Percentiles rank a stretch among this genome's conserved stretches.
Evolutionary conservation across 2,888 invertebrate genomes (phyloP).

Genomic region (Amitus sp.): DNA sequence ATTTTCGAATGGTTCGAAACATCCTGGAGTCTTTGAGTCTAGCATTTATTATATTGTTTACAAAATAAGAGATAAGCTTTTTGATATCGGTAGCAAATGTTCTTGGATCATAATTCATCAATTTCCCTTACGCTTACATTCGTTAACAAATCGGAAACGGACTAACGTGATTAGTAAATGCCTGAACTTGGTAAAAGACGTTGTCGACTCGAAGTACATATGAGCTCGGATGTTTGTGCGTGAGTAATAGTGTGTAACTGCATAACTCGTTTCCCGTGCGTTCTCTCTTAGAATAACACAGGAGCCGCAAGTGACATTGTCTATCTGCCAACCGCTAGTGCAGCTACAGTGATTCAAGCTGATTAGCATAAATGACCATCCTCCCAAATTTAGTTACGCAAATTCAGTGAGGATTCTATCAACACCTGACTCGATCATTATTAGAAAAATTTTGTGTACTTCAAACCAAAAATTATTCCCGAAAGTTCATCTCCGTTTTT

Average conservation of each 20-base stretch:
- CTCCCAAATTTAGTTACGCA: constrained; percentile 51
- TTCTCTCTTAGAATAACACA: constrained; percentile 44
- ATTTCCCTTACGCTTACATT: no score
- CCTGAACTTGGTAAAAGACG: constrained; percentile 45
- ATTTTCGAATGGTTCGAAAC: no score
- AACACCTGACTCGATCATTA: no score
- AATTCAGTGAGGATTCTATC: constrained; percentile 23
- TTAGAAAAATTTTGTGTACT: no score
- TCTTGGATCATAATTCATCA: no score
- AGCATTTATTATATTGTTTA: no score
- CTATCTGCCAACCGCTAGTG: constrained; percentile 53
- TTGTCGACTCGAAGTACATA: constrained; percentile 59
- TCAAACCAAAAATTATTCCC: no score
- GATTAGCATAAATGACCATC: constrained; percentile 57
- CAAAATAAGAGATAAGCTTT: no score
- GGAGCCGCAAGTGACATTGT: constrained; percentile 54
- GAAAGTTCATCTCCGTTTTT: no score
- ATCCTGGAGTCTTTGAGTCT: no score
- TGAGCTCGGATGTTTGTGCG: constrained; percentile 50
- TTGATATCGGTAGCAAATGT: no score
- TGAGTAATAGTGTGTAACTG: constrained; percentile 36
- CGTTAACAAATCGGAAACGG: neutral
- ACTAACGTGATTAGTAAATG: constrained; percentile 32
- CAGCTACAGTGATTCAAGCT: constrained; percentile 57
- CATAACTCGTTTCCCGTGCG: constrained; percentile 26